These are phyloP conservation scores for Polypedilum vanderplanki DNA, from an alignment of 1,140 invertebrate species.

Conservation along the genomic window DNA sequence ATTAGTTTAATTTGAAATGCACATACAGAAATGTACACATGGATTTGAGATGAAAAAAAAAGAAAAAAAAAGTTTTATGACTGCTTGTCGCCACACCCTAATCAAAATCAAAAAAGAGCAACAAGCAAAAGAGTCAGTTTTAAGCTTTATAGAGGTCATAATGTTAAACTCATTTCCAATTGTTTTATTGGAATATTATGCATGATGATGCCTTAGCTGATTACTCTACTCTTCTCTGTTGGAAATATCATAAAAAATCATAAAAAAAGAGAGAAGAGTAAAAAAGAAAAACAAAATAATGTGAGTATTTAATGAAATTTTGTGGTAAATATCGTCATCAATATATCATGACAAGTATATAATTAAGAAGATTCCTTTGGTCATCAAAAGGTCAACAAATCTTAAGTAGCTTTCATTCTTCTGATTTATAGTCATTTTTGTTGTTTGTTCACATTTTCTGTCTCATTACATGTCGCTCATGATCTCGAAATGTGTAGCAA, in stretches of 20 bases:
- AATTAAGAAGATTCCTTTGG: neutral
- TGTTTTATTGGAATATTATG: neutral
- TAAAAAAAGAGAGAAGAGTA: neutral
- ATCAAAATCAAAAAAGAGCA: neutral
- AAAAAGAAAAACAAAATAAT: neutral
- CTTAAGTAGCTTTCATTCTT: neutral
- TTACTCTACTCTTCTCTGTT: neutral
- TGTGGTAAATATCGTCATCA: constrained; percentile 3
- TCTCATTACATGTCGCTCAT: constrained; percentile 10
- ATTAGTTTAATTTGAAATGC: no score
- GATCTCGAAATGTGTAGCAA: neutral
- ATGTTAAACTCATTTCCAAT: constrained; percentile 1
- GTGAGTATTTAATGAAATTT: neutral
- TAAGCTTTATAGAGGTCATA: constrained; percentile 17
- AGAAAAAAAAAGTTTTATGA: neutral
- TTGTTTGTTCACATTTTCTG: no score
- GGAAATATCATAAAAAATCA: no score
- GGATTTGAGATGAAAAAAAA: neutral
- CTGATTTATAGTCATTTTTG: neutral
- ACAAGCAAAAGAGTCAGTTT: no score
- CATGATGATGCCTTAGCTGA: neutral
- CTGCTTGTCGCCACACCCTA: neutral
- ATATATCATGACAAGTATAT: constrained; percentile 3
- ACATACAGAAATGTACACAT: neutral
- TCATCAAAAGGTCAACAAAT: neutral